phyloP scores from a whole-genome alignment of 2,888 invertebrate species.

The Toxonevra muliebris region DNA sequence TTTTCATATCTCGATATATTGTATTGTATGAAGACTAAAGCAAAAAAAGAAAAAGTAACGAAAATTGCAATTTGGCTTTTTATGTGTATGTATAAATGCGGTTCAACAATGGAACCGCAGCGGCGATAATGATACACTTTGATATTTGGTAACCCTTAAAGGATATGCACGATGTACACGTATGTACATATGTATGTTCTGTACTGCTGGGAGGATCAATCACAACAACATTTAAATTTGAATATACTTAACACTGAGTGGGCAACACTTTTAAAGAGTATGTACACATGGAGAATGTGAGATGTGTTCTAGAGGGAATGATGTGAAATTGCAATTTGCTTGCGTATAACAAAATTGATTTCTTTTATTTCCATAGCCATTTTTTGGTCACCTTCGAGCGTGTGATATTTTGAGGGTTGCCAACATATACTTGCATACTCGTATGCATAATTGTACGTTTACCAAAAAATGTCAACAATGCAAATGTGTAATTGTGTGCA shows the following conservation, averaged over 20 bases:
- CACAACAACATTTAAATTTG: slow-evolving; percentile 35
- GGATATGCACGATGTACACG: slow-evolving; percentile 10
- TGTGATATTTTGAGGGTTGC: background rate
- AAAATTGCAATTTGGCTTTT: slow-evolving; percentile 24
- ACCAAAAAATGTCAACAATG: background rate
- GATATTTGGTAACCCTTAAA: slow-evolving; percentile 8
- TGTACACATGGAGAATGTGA: too few species aligned
- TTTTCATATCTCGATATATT: background rate
- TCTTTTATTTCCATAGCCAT: background rate
- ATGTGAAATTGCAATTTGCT: too few species aligned
- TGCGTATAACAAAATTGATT: background rate
- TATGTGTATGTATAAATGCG: slow-evolving; percentile 37
- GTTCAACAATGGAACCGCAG: slow-evolving; percentile 56
- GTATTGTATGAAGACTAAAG: background rate
- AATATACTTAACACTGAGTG: slow-evolving; percentile 19
- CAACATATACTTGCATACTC: background rate
- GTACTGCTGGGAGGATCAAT: slow-evolving; percentile 31
- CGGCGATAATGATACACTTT: slow-evolving; percentile 57
- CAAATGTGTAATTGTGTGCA: slow-evolving; percentile 25
- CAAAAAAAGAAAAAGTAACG: slow-evolving; percentile 3
- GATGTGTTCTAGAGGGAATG: too few species aligned
- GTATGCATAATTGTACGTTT: background rate
- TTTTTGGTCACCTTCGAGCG: background rate
- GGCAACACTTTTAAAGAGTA: background rate
- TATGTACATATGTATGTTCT: slow-evolving; percentile 4